These are phyloP conservation scores for Lamproptera curius DNA, from an alignment of 2,888 invertebrate genomes.

Conservation along the genomic window DNA sequence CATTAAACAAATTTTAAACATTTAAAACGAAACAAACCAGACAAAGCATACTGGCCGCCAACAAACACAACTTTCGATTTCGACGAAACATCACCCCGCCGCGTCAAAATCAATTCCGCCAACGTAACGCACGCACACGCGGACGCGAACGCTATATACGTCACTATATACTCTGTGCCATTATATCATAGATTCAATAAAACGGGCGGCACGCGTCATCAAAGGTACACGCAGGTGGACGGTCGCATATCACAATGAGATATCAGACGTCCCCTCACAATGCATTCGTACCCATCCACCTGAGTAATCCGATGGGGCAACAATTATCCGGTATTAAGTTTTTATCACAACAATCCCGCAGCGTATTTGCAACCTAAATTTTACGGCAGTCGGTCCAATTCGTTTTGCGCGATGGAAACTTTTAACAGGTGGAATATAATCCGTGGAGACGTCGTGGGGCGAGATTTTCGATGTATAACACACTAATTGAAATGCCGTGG, in stretches of 20 bases:
- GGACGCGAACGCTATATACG: not conserved
- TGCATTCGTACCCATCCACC: slow-evolving; percentile 55
- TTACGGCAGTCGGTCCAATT: slow-evolving; percentile 40
- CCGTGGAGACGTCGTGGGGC: slow-evolving; percentile 45
- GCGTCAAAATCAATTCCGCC: slow-evolving; percentile 1
- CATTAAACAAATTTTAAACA: too few relatives aligned
- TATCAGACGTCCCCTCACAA: slow-evolving; percentile 36
- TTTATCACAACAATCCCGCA: slow-evolving; percentile 27
- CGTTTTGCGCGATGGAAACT: slow-evolving; percentile 30
- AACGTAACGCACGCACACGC: slow-evolving; percentile 4
- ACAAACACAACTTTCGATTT: not conserved
- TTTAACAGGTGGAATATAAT: slow-evolving; percentile 66
- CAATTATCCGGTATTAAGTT: slow-evolving; percentile 55
- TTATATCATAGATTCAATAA: slow-evolving; percentile 21
- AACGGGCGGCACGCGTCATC: slow-evolving; percentile 49
- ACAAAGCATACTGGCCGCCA: not conserved
- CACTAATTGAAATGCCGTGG: slow-evolving; percentile 39
- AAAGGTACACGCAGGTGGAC: slow-evolving; percentile 60
- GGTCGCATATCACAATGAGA: slow-evolving; percentile 38
- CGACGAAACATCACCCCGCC: not conserved
- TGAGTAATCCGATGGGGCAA: slow-evolving; percentile 65
- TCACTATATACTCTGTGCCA: too few relatives aligned
- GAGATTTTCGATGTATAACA: slow-evolving; percentile 37
- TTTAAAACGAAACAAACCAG: too few relatives aligned
- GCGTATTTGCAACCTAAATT: slow-evolving; percentile 24